Conservation (phyloP, 2,797 vertebrate genomes). For the Sebastes miniatus region DNA sequence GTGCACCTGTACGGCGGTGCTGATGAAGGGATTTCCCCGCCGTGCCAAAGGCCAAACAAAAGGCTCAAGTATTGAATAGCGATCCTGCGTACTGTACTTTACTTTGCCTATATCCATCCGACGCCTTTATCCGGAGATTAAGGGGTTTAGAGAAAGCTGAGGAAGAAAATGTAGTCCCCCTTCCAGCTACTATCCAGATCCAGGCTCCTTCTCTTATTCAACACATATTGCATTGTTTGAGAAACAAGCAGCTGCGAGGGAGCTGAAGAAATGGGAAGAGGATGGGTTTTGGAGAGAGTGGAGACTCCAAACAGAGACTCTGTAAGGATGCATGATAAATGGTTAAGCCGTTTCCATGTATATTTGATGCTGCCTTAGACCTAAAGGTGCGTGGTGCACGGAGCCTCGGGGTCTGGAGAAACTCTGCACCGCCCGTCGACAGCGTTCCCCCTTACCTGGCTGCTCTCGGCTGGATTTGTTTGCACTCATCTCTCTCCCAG, state of each 20-base stretch:
- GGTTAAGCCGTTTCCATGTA: slow-evolving; percentile 58
- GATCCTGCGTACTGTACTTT: slow-evolving; percentile 51
- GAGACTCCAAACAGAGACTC: slow-evolving; percentile 39
- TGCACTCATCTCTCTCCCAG: slow-evolving; percentile 62
- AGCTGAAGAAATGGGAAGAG: neutral
- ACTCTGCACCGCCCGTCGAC: neutral
- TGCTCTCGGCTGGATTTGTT: slow-evolving; percentile 68
- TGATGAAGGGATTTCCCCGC: slow-evolving; percentile 60
- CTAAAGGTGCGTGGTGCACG: slow-evolving; percentile 2
- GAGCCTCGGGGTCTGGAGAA: slow-evolving; percentile 23
- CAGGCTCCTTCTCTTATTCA: slow-evolving; percentile 51
- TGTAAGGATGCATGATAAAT: slow-evolving; percentile 60
- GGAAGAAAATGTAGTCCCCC: slow-evolving; percentile 36
- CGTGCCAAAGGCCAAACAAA: slow-evolving; percentile 63
- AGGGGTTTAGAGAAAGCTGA: slow-evolving; percentile 57
- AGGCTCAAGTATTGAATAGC: slow-evolving; percentile 39
- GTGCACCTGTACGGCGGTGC: neutral
- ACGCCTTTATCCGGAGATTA: slow-evolving; percentile 59
- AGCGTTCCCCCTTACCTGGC: slow-evolving; percentile 8
- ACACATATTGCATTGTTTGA: slow-evolving; percentile 63
- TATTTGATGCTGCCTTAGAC: slow-evolving; percentile 65
- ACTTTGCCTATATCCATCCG: slow-evolving; percentile 46
- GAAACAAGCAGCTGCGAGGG: slow-evolving; percentile 55
- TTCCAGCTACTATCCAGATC: slow-evolving; percentile 48
- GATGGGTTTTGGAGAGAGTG: neutral